Evolutionary conservation across 2,797 vertebrate species (phyloP).

Genomic region (Delichon dasypus): DNA sequence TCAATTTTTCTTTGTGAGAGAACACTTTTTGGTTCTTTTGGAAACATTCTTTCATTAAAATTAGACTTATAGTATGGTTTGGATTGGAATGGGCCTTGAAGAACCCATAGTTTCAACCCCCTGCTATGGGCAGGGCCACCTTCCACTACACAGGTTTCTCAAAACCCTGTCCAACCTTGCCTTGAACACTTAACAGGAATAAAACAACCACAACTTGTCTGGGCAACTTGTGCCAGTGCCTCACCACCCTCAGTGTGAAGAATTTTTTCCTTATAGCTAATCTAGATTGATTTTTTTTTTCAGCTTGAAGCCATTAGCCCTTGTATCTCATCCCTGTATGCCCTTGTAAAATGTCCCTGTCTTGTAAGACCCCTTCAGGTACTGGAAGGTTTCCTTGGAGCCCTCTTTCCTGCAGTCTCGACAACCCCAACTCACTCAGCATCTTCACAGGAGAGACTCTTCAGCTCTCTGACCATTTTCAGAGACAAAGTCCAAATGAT

Average conservation of each 20-base stretch:
- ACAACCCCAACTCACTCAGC: background rate
- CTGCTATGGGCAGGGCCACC: too few relatives aligned
- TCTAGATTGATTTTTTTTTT: background rate
- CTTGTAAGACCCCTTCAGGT: background rate
- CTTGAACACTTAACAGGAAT: background rate
- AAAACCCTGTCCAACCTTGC: background rate
- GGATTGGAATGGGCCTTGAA: background rate
- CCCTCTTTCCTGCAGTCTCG: background rate
- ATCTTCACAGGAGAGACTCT: background rate
- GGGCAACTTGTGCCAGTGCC: background rate
- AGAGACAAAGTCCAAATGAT: background rate
- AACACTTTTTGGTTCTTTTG: background rate
- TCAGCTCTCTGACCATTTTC: background rate
- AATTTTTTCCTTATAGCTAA: background rate
- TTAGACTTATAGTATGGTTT: background rate
- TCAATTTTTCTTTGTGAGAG: fast-evolving
- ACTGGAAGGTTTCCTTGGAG: background rate
- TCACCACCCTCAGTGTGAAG: background rate
- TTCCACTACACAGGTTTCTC: background rate
- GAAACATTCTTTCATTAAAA: background rate
- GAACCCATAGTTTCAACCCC: background rate
- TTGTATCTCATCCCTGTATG: fast-evolving
- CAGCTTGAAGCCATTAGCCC: background rate
- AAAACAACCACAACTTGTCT: background rate
- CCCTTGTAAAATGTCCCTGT: background rate